These are phyloP conservation scores for Cirrhinus mrigala DNA, from an alignment of 2,797 vertebrate species.

Conservation along the genomic window DNA sequence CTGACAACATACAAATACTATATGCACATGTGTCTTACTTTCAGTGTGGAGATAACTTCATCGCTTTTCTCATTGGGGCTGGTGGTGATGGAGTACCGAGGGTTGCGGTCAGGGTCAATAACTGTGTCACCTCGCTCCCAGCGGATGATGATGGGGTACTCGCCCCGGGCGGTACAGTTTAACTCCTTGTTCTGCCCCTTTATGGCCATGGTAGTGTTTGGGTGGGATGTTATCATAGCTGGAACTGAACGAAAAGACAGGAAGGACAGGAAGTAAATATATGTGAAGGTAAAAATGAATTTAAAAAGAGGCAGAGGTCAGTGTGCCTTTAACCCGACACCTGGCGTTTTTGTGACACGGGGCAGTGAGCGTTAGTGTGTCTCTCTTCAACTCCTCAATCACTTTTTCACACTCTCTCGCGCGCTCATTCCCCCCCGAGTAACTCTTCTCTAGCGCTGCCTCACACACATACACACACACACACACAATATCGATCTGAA, in stretches of 20 bases:
- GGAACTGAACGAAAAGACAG: slow-evolving; percentile 79
- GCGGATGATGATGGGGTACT: slow-evolving; percentile 98
- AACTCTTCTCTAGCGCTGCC: slow-evolving; percentile 13
- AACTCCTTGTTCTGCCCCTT: slow-evolving; percentile 96
- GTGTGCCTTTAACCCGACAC: slow-evolving; percentile 28
- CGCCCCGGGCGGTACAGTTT: slow-evolving; percentile 95
- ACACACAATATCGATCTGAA: slow-evolving; percentile 74
- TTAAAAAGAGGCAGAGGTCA: slow-evolving; percentile 29
- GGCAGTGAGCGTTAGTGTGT: background rate
- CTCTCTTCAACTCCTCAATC: slow-evolving; percentile 33
- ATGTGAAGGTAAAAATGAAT: background rate
- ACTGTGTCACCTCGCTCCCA: slow-evolving; percentile 98
- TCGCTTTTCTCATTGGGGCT: slow-evolving; percentile 95
- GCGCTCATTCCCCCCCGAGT: slow-evolving; percentile 41
- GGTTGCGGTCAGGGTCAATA: slow-evolving; percentile 95
- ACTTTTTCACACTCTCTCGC: slow-evolving; percentile 39
- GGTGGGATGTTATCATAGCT: slow-evolving; percentile 98
- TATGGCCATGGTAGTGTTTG: slow-evolving; percentile 98
- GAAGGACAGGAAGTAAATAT: background rate
- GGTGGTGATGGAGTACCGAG: slow-evolving; percentile 93
- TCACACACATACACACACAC: slow-evolving; percentile 49
- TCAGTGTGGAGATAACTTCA: slow-evolving; percentile 96
- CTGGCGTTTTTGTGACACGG: background rate
- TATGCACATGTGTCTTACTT: slow-evolving; percentile 76
- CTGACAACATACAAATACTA: background rate